phyloP scores from a whole-genome alignment of 2,888 invertebrate species.

The Silvanus unidentatus region DNA sequence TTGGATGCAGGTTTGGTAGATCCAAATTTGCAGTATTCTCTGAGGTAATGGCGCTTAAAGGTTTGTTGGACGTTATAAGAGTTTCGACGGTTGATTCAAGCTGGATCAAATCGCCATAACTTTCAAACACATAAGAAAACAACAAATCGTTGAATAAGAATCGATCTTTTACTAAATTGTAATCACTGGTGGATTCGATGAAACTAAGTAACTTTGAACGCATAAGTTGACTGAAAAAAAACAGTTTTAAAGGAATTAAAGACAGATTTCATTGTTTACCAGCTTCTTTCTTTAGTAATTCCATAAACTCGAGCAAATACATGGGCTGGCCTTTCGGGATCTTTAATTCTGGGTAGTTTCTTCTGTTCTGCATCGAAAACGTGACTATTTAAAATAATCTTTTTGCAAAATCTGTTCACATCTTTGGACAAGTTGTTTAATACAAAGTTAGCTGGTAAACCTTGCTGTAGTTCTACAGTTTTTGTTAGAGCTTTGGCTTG shows the following conservation, averaged over 20 bases:
- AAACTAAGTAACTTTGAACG: conserved; percentile 61
- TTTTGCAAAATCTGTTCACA: conserved; percentile 56
- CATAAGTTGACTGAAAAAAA: conserved; percentile 56
- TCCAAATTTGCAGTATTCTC: conserved; percentile 50
- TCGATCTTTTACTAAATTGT: conserved; percentile 51
- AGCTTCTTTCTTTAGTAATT: conserved; percentile 60
- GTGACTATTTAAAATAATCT: conserved; percentile 58
- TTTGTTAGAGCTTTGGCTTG: conserved; percentile 83
- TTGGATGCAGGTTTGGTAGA: conserved; percentile 69
- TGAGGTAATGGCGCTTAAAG: conserved; percentile 51
- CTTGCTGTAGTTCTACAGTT: conserved; percentile 58
- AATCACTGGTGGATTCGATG: conserved; percentile 59
- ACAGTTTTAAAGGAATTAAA: neutral
- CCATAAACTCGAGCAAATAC: conserved; percentile 70
- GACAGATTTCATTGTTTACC: conserved; percentile 3
- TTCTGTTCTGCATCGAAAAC: conserved; percentile 75
- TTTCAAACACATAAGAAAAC: conserved; percentile 55
- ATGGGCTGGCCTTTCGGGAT: conserved; percentile 63
- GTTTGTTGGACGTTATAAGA: conserved; percentile 58
- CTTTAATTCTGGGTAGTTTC: conserved; percentile 67
- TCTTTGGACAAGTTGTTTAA: conserved; percentile 48
- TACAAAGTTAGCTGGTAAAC: conserved; percentile 57
- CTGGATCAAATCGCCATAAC: conserved; percentile 56
- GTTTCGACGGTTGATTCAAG: conserved; percentile 62
- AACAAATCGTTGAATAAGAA: conserved; percentile 56